Evolutionary conservation across 2,797 vertebrate genomes (phyloP), one percentile per base, ranked within the genome.

Genomic region (Sebastes aleutianus): DNA sequence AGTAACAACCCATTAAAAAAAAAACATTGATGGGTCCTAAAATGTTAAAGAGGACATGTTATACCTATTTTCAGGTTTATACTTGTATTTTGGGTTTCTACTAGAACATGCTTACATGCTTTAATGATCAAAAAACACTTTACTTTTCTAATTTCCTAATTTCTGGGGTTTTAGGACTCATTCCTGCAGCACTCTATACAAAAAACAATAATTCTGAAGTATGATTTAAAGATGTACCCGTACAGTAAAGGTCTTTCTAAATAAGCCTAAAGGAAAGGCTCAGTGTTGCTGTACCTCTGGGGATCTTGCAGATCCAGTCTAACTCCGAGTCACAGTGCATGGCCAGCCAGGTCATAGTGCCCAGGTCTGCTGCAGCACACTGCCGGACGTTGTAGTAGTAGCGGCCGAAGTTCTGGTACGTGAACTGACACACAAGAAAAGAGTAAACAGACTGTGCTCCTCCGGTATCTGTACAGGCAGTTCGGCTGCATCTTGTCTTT

Each of bases 271-370:
- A 53, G 14, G 8, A 69, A 47, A 22, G 10, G 5, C 31, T 2
- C 18, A 20, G 13, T 43, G 62, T 20, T 57, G 18, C 29, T 32
- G 79, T 90, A 98, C 98, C 98, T 98, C 96, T 97, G 22, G 97
- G 97, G 81, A 99, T 96, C 91, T 99, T 99, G 95, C 98, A 99
- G 93, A 99, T 98, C 98, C 98, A 99, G 94, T 99, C 97, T 79
- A 99, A 93, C 86, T 97, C 95, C 3, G 95, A 92, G 74, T 98
- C 97, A 12, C 98, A 99, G 91, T 97, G 96, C 95, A 98, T 96
- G 2, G 97, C 96, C 91, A 98, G 90, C 98, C 98, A 99, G 92
- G 97, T 97, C 93, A 97, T 95, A n/a, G 96, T 96, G 47, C 96
- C 96, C 92, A 98, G 70, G 88, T 99, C 98, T 8, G 97, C 94